Base-by-base conservation (phyloP, 2,797 vertebrate genomes). In the Ispidina lecontei region DNA sequence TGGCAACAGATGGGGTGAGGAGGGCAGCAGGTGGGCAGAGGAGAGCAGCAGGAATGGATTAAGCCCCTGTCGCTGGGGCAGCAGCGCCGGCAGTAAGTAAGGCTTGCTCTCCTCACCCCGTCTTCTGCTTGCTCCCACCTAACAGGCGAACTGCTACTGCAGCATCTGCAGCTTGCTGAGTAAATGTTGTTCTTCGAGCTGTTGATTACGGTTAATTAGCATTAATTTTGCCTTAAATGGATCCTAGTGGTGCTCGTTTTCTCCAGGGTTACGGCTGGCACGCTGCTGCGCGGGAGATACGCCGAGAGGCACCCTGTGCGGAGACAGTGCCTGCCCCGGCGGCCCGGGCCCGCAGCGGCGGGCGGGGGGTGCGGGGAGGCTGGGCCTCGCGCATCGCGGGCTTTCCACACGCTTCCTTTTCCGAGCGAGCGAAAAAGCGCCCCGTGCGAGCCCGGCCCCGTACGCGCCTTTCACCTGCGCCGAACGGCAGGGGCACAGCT, bases 171-270 rank as follows among this genome's bases (percentile, higher is more conserved):
- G 82, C 72, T 75, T 46, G 76, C 73, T 25, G 76, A 90, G 67
- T 49, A 72, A 84, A 88, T 72, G 79, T 67, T 83, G 67, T 49
- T 89, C 82, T 44, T 74, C 55, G 23, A 85, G 59, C 69, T 81
- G 91, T 19, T 72, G 62, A 85, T 91, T 92, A 56, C 63, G 5
- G 84, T 59, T 93, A 91, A 93, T 92, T 88, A 84, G 67, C 87
- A 78, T 81, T 89, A 93, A 90, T 93, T 90, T 70, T 49, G 67
- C 51, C 73, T 87, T 75, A 78, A 95, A 70, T 23, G 63, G 70
- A n/a, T 76, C n/a, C 76, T 52, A 43, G 55, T 60, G 29, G 55
- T 2, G 55, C 82, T 84, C 4, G 0, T 72, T 93, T 65, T 71
- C 89, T 65, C 49, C 5, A 18, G 31, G 43, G 62, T 29, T 29